Percentiles rank a stretch among this genome's conserved stretches.
Evolutionary conservation across 2,113 vertebrate species (phyloP).

Genomic region (Podarcis cretensis): DNA sequence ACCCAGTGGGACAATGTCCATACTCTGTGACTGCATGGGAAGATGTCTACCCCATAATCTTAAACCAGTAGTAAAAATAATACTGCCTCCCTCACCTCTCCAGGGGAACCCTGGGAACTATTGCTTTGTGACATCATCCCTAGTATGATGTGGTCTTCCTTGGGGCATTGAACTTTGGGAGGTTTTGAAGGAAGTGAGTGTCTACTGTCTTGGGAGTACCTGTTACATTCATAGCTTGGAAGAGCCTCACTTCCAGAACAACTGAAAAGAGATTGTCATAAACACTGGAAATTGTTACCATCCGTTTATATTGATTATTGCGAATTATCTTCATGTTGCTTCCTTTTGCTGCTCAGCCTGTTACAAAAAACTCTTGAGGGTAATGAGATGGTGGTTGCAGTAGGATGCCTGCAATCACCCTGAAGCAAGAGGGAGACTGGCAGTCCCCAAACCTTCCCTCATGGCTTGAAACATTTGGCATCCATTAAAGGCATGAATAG

Average conservation of each 20-base stretch:
- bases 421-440: not conserved
- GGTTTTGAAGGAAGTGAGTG: not conserved
- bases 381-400: not conserved
- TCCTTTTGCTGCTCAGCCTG: not conserved
- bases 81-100: not conserved
- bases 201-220: too few relatives aligned
- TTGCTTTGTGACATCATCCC: not conserved
- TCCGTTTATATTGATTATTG: not conserved
- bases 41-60: not conserved
- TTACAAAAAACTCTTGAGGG: not conserved
- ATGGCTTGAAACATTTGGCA: not conserved
- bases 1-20: not conserved
- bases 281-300: not conserved
- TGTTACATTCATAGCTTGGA: not conserved
- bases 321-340: not conserved
- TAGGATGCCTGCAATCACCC: not conserved
- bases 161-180: not conserved
- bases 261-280: not conserved
- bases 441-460: not conserved
- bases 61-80: accelerated
- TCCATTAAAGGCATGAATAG: not conserved
- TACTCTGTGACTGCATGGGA: accelerated
- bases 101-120: not conserved
- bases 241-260: not conserved
- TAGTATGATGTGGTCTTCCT: not conserved